Percentiles rank a stretch among this genome's conserved stretches.
phyloP scores from a whole-genome alignment of 1,140 invertebrate species.

The Drosophila ercepeae region DNA sequence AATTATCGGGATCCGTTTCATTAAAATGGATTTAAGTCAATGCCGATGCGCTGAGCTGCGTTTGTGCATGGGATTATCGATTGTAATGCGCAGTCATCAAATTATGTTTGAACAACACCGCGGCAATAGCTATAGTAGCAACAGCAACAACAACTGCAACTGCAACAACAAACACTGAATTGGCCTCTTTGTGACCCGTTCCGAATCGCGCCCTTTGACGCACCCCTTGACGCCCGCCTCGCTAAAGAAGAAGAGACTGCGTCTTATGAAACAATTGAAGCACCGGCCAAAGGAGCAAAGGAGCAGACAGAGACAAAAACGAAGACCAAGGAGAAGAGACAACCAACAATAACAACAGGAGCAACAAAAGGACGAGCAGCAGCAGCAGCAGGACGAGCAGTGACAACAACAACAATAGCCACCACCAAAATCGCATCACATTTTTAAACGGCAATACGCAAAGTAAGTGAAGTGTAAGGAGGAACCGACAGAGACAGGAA shows the following conservation, averaged over 20 bases:
- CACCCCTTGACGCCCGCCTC: constrained; percentile 2
- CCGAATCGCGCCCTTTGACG: constrained; percentile 9
- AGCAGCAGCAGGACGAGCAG: constrained; percentile 21
- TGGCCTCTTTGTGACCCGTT: constrained; percentile 28
- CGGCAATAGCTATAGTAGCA: constrained; percentile 44
- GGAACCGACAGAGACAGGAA: not conserved
- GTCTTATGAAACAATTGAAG: constrained; percentile 80
- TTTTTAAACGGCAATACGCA: constrained; percentile 78
- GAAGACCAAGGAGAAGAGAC: constrained; percentile 21
- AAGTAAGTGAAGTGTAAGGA: constrained; percentile 66
- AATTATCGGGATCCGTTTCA: constrained; percentile 61
- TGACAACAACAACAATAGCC: constrained; percentile 31
- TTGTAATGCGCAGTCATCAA: constrained; percentile 80
- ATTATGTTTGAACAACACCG: constrained; percentile 58
- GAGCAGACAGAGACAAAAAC: constrained; percentile 38
- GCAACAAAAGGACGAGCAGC: constrained; percentile 17
- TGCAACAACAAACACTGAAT: constrained; percentile 61
- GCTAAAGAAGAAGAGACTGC: constrained; percentile 13
- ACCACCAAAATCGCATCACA: constrained; percentile 66
- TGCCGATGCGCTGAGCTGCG: constrained; percentile 71
- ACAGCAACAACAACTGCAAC: constrained; percentile 34
- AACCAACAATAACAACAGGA: constrained; percentile 22
- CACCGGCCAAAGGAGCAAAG: constrained; percentile 56
- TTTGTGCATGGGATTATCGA: constrained; percentile 79
- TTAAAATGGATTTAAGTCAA: constrained; percentile 79